These are phyloP conservation scores for Tiaroga cobitis DNA, from an alignment of 2,797 vertebrate genomes.

Conservation along the genomic window DNA sequence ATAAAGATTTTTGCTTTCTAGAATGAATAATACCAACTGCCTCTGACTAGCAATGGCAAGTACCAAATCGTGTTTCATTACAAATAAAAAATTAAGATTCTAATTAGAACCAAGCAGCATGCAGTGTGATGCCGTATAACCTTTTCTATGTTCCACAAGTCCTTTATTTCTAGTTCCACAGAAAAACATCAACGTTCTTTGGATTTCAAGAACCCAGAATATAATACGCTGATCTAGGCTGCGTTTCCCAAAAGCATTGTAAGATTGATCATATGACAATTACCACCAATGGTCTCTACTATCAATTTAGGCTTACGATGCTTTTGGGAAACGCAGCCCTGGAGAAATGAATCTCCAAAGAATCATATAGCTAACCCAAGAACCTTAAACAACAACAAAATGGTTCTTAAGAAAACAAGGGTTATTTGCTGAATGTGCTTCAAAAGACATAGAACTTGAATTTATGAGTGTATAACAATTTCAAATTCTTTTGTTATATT, in stretches of 20 bases:
- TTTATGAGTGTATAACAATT: neutral
- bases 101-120: neutral
- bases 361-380: neutral
- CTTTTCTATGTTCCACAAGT: neutral
- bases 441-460: neutral
- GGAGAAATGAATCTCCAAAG: neutral
- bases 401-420: neutral
- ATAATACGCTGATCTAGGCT: no score
- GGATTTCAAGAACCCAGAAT: neutral
- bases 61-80: neutral
- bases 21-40: neutral
- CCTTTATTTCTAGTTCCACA: neutral
- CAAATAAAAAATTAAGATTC: slow-evolving; percentile 1
- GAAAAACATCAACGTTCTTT: neutral
- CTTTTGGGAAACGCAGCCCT: no score
- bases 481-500: neutral
- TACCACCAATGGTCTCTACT: no score
- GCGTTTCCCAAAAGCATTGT: no score
- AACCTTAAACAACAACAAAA: neutral
- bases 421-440: neutral
- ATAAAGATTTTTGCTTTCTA: neutral
- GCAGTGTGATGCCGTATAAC: neutral
- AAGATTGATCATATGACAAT: no score
- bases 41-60: neutral
- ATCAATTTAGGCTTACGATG: no score